A percentile compares a stretch with the other conserved stretches of the same genome.
Evolutionary conservation across 2,888 invertebrate genomes (phyloP).

Genomic region (Caenorhabditis japonica): DNA sequence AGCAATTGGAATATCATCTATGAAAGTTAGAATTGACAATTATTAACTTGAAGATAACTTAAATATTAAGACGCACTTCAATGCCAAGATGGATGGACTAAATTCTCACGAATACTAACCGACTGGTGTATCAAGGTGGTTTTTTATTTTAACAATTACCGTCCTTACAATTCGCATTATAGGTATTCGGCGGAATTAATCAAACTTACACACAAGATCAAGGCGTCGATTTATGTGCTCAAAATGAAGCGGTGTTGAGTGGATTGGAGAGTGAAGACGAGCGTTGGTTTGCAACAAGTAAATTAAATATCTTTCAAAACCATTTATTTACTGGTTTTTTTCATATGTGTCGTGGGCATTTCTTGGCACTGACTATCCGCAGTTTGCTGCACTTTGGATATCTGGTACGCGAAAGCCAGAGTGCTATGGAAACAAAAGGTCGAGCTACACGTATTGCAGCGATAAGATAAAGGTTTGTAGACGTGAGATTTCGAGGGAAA

Average conservation of each 20-base stretch:
- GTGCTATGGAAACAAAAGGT: background rate
- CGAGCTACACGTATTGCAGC: background rate
- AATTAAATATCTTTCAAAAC: no score
- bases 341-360: background rate
- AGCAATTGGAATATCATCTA: no score
- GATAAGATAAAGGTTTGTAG: no score
- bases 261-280: slow-evolving; percentile 7
- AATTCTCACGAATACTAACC: background rate
- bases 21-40: no score
- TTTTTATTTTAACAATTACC: no score
- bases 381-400: background rate
- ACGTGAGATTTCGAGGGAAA: background rate
- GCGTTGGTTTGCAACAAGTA: background rate
- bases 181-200: background rate
- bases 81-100: background rate
- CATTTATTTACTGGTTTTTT: no score
- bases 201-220: background rate
- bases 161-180: no score
- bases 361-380: background rate
- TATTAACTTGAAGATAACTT: no score
- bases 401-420: background rate
- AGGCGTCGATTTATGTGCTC: background rate
- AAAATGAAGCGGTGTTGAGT: background rate
- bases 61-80: background rate
- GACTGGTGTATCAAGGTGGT: slow-evolving; percentile 3